These are phyloP conservation scores for Cyrtonyx montezumae DNA, from an alignment of 2,113 vertebrate species.

Conservation along the genomic window DNA sequence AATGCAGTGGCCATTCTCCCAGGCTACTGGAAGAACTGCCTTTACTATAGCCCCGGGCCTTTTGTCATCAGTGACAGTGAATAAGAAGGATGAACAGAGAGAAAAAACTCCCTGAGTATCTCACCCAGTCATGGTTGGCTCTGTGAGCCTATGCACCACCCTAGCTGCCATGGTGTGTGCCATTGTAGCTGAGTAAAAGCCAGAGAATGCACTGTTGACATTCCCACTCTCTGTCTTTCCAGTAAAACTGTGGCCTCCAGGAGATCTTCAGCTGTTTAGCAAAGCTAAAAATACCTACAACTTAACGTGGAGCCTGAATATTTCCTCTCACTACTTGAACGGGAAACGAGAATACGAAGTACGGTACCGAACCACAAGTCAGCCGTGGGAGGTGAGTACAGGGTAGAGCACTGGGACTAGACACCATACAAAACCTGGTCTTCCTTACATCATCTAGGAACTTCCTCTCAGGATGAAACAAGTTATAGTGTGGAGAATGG, in stretches of 20 bases:
- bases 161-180: background rate
- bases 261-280: slow-evolving; percentile 41
- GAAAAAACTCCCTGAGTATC: background rate
- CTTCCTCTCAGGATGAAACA: background rate
- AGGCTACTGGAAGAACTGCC: background rate
- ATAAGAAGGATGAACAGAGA: background rate
- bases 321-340: slow-evolving; percentile 71
- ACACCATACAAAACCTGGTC: rapidly evolving
- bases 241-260: slow-evolving; percentile 75
- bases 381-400: slow-evolving; percentile 70
- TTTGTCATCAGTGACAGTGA: background rate
- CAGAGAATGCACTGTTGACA: background rate
- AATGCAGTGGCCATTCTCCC: background rate
- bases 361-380: background rate
- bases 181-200: background rate
- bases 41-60: background rate
- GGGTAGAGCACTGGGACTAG: rapidly evolving
- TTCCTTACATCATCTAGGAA: background rate
- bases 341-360: slow-evolving; percentile 55
- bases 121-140: background rate
- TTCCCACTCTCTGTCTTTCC: background rate
- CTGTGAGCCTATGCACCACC: background rate
- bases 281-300: slow-evolving; percentile 54
- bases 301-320: slow-evolving; percentile 70
- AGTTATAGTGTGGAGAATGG: background rate